Conservation (phyloP, 2,888 invertebrate genomes). For the Lepidochrysops patricia region DNA sequence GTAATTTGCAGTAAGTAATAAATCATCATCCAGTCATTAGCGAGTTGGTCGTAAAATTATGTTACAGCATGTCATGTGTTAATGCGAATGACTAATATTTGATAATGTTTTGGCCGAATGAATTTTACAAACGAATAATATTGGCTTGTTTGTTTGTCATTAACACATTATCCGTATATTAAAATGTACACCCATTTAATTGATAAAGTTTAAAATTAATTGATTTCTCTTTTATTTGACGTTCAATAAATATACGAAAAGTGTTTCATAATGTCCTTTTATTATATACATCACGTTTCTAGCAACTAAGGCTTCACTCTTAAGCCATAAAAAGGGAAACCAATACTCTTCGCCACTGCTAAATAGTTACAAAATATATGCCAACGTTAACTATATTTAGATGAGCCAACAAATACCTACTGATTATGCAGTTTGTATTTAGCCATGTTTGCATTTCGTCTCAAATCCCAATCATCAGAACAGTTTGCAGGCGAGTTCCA, state of each 20-base stretch:
- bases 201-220: too few species aligned
- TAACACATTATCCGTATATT: too few species aligned
- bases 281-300: too few species aligned
- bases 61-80: background rate
- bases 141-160: background rate
- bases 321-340: too few species aligned
- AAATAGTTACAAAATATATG: too few species aligned
- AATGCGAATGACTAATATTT: background rate
- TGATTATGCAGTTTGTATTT: background rate
- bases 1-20: background rate
- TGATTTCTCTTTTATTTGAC: background rate
- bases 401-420: background rate
- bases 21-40: background rate
- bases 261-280: too few species aligned
- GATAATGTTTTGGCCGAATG: background rate
- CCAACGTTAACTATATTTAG: background rate
- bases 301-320: too few species aligned
- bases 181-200: too few species aligned
- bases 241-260: too few species aligned
- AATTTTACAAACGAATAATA: background rate
- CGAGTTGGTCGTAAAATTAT: background rate
- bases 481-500: background rate
- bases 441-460: background rate
- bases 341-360: too few species aligned
- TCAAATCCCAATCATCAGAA: background rate